Conservation (phyloP, 2,888 invertebrate species). For the Cryptocephalus primarius region DNA sequence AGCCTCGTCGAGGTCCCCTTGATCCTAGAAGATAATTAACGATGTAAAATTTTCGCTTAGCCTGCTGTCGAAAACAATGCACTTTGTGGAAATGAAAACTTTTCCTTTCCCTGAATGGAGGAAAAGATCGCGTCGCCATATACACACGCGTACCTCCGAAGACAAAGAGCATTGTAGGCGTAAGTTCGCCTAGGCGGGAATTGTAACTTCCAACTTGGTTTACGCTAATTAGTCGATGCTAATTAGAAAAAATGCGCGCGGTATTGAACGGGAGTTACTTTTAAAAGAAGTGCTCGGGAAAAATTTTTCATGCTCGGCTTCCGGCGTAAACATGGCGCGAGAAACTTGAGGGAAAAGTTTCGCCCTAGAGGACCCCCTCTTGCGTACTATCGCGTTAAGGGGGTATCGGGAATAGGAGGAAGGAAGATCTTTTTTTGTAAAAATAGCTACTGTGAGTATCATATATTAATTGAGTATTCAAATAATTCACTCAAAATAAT, state of each 20-base stretch:
- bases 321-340: not conserved
- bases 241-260: constrained; percentile 23
- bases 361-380: not conserved
- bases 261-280: constrained; percentile 17
- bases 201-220: constrained; percentile 23
- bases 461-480: too few relatives aligned
- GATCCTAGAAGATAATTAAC: not conserved
- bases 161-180: constrained; percentile 21
- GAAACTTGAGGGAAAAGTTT: not conserved
- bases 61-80: constrained; percentile 2
- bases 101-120: constrained; percentile 13
- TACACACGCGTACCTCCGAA: constrained; percentile 5
- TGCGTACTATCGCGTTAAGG: too few relatives aligned
- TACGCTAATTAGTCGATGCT: constrained; percentile 29
- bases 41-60: not conserved
- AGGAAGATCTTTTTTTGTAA: too few relatives aligned
- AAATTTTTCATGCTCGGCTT: constrained; percentile 4
- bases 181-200: constrained; percentile 20
- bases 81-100: constrained; percentile 11
- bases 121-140: constrained; percentile 18
- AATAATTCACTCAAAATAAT: too few relatives aligned
- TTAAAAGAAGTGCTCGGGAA: constrained; percentile 10
- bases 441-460: too few relatives aligned
- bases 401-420: not conserved
- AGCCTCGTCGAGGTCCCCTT: too few relatives aligned